Evolutionary conservation across 2,888 invertebrate species (phyloP), one percentile per base, ranked within the genome.

Genomic region (Pteria penguin): DNA sequence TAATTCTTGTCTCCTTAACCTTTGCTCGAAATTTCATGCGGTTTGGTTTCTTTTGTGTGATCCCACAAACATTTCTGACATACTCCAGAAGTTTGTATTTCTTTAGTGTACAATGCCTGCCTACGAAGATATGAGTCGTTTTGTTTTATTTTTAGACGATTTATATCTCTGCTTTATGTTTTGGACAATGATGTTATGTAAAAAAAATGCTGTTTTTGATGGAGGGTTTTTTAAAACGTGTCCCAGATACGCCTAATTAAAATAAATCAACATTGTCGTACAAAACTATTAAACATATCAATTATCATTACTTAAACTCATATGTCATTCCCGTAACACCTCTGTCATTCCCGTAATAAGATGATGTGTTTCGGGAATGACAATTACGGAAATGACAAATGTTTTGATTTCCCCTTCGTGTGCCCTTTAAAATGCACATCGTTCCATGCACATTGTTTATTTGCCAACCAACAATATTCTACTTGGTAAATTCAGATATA

Each of bases 171-270:
- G 14, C 31, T 32, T 62, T 14, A 55, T 67, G 5, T 45, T 29
- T 8, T 55, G 8, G 0, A 55, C 36, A 26, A 55, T 55, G 29
- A 26, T 33, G 18, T 67, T 18, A 67, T 22, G 31, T 29, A 54
- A n/a, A 5, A 67, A 22, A n/a, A 67, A n/a, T 4, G 67, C 67
- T 31, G 54, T 67, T 31, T 24, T 54, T 55, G 55, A 11, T 67
- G 54, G 29, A 18, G n/a, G 2, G n/a, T 22, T 67, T 14, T n/a
- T n/a, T n/a, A n/a, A n/a, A n/a, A n/a, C n/a, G n/a, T n/a, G n/a
- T n/a, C n/a, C n/a, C n/a, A n/a, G n/a, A n/a, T n/a, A n/a, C n/a
- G n/a, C n/a, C n/a, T n/a, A n/a, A n/a, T n/a, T n/a, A n/a, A n/a
- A n/a, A n/a, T n/a, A n/a, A n/a, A n/a, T n/a, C n/a, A n/a, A n/a